phyloP scores from a whole-genome alignment of 1,140 invertebrate species.

The Aphaenogaster ashmeadi region DNA sequence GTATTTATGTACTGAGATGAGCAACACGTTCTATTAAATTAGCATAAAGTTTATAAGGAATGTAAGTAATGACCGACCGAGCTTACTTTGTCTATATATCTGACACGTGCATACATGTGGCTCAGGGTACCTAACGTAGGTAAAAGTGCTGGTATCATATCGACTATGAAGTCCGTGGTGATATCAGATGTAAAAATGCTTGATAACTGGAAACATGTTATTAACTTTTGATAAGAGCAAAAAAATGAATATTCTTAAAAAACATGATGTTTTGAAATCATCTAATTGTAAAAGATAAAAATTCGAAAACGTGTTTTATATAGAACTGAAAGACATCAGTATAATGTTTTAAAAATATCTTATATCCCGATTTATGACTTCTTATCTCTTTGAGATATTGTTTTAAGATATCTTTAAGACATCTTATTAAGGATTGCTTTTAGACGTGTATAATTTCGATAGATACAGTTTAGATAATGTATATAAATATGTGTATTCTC shows the following conservation, averaged over 20 bases:
- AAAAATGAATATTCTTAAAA: background rate
- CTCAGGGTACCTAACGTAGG: background rate
- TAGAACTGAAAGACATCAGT: background rate
- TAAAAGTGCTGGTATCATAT: background rate
- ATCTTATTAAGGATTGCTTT: background rate
- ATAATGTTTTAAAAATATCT: too few species aligned
- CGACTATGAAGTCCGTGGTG: background rate
- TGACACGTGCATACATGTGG: background rate
- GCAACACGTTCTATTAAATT: background rate
- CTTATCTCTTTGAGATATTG: background rate
- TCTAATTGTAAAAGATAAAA: background rate
- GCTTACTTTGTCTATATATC: slow-evolving; percentile 18
- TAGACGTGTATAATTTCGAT: too few species aligned
- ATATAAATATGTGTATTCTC: too few species aligned
- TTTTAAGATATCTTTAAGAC: background rate
- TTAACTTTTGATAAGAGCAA: slow-evolving; percentile 2
- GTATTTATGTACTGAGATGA: background rate
- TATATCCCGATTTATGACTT: too few species aligned
- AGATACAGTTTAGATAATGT: too few species aligned
- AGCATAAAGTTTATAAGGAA: slow-evolving; percentile 8
- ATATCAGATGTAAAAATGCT: background rate
- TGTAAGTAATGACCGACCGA: background rate
- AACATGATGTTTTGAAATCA: background rate
- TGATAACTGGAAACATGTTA: background rate
- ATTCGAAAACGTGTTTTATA: background rate